Percentiles rank a stretch among this genome's conserved stretches.
Conservation (phyloP, 2,797 vertebrate genomes). For the Molossus alvarezi region DNA sequence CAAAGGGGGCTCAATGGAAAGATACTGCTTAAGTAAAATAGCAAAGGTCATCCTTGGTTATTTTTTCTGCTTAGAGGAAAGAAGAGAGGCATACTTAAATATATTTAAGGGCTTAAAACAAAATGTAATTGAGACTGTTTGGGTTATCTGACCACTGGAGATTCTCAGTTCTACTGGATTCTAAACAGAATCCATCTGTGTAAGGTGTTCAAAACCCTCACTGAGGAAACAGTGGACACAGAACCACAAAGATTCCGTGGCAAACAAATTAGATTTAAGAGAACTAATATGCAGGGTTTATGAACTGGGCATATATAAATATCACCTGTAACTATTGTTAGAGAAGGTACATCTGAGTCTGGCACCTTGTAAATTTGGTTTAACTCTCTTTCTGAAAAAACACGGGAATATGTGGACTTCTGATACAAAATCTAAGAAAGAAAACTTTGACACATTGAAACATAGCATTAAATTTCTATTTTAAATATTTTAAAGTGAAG, state of each 20-base stretch:
- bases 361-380: not conserved
- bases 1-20: not conserved
- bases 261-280: constrained; percentile 33
- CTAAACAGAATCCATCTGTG: constrained; percentile 64
- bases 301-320: constrained; percentile 43
- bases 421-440: not conserved
- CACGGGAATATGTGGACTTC: not conserved
- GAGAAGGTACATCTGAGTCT: not conserved
- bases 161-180: constrained; percentile 15
- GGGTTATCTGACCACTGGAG: constrained; percentile 33
- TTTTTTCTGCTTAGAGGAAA: constrained; percentile 62
- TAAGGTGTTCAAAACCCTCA: constrained; percentile 6
- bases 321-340: constrained; percentile 15
- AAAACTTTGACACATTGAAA: not conserved
- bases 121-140: constrained; percentile 74
- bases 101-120: constrained; percentile 68
- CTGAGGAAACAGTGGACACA: not conserved
- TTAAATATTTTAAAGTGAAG: constrained; percentile 38
- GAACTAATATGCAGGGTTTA: not conserved
- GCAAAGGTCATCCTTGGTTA: constrained; percentile 78
- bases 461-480: not conserved
- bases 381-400: constrained; percentile 8
- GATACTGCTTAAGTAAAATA: not conserved
- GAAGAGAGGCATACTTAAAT: constrained; percentile 55
- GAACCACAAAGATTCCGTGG: not conserved